Percentiles rank a stretch among this genome's conserved stretches.
phyloP scores from a whole-genome alignment of 2,888 invertebrate species.

The Cyaniris semiargus region DNA sequence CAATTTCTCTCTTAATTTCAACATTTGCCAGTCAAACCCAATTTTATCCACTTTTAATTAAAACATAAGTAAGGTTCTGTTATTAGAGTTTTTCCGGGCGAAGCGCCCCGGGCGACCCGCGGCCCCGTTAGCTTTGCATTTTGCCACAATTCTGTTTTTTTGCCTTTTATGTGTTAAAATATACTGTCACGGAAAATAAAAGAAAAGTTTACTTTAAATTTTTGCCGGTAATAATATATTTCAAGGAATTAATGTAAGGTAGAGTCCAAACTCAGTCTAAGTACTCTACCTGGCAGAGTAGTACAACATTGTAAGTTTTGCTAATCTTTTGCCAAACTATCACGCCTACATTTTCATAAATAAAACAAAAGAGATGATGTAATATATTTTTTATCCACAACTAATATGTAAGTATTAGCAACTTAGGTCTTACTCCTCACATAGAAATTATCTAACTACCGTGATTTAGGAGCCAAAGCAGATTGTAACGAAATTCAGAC shows the following conservation, averaged over 20 bases:
- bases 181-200: not conserved
- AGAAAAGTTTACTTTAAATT: not conserved
- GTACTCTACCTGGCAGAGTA: too few species aligned
- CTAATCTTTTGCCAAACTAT: too few species aligned
- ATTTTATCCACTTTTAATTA: slow-evolving; percentile 30
- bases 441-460: not conserved
- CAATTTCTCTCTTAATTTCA: slow-evolving; percentile 26
- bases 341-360: too few species aligned
- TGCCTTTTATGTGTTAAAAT: not conserved
- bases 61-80: slow-evolving; percentile 29
- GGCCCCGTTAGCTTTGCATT: not conserved
- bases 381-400: too few species aligned
- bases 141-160: not conserved
- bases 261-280: too few species aligned
- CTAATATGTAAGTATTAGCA: too few species aligned
- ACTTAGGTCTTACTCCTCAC: not conserved
- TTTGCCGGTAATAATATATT: not conserved
- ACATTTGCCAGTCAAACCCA: slow-evolving; percentile 29
- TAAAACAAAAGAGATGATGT: too few species aligned
- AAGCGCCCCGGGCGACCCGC: not conserved
- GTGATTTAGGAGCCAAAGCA: slow-evolving; percentile 12
- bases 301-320: too few species aligned
- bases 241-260: not conserved
- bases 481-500: not conserved
- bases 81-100: slow-evolving; percentile 20